Base-by-base conservation (phyloP, 2,797 vertebrate species). In the Ptychobarbus kaznakovi region DNA sequence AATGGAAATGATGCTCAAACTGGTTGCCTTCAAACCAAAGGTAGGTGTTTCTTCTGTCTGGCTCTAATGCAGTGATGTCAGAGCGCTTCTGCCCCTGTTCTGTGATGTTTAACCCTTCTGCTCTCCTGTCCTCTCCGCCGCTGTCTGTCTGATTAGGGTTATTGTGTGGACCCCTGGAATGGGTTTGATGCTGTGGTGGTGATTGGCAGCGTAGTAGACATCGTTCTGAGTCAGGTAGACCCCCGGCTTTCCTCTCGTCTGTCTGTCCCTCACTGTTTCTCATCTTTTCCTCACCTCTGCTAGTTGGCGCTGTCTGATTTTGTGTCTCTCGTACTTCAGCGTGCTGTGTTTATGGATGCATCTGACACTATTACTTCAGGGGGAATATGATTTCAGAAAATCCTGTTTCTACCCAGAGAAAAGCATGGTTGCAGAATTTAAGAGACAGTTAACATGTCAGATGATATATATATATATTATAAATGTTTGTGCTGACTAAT, bases 131-230 rank as follows among this genome's bases (percentile, higher is more conserved):
- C 87, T 86, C 15, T 72, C 66, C 82, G 20, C 80, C n/a, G 46
- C 28, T 77, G 72, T 81, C 88, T 12, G 94, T 95, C 95, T 93
- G 94, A 42, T 46, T 96, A 99, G 98, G 98, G 97, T 90, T 99
- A 99, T 96, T 97, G 98, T 95, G 97, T 97, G 93, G 98, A 99
- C 92, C 95, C 98, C 96, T 99, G 98, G 98, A 99, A 99, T 93
- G 96, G 97, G 93, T 99, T 99, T 95, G 98, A 99, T 95, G 98
- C 97, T 91, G 96, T 99, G 96, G 98, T 99, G 96, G 97, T 99
- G 95, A 96, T 99, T 94, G 98, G 98, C 97, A 99, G 98, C 95
- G 96, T 99, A 96, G 96, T 99, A 94, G 97, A 99, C 97, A 98
- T 99, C 97, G 96, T 98, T 94, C 98, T 99, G 95, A 99, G 97